A percentile compares a stretch with the other conserved stretches of the same genome.
phyloP scores from a whole-genome alignment of 2,113 vertebrate species.

The Lagopus leucura region DNA sequence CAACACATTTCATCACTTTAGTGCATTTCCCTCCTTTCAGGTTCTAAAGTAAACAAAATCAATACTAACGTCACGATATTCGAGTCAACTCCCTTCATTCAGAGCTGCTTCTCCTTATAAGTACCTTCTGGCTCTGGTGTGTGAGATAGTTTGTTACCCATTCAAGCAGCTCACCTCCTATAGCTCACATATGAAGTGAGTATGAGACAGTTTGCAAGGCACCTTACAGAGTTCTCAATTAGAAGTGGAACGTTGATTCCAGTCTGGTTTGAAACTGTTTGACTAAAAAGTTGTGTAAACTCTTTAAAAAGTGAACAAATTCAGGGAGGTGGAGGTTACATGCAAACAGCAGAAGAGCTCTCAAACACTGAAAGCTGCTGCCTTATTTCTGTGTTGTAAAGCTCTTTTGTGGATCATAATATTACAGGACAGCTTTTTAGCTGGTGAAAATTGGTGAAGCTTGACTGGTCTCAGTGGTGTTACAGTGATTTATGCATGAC shows the following conservation, averaged over 20 bases:
- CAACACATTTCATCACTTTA: constrained; percentile 52
- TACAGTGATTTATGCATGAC: not conserved
- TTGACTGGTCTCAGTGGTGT: not conserved
- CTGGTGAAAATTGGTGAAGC: not conserved
- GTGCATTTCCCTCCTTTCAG: constrained; percentile 26
- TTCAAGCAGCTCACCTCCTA: not conserved
- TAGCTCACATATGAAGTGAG: not conserved
- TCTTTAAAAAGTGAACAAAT: not conserved
- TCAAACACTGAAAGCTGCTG: not conserved
- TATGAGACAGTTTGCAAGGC: not conserved
- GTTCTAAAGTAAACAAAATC: constrained; percentile 67
- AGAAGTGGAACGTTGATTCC: not conserved
- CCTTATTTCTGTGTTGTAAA: not conserved
- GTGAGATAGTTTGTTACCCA: constrained; percentile 26
- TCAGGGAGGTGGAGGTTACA: not conserved
- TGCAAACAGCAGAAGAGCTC: not conserved
- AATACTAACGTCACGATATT: constrained; percentile 31
- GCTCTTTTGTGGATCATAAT: not conserved
- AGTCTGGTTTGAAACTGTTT: not conserved
- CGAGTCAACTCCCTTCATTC: constrained; percentile 18
- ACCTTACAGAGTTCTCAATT: not conserved
- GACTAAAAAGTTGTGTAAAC: not conserved
- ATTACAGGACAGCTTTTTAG: not conserved
- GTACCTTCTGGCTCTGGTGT: not conserved
- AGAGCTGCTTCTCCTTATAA: not conserved